Conservation (phyloP, 2,888 invertebrate species). For the Electrophaes corylata region DNA sequence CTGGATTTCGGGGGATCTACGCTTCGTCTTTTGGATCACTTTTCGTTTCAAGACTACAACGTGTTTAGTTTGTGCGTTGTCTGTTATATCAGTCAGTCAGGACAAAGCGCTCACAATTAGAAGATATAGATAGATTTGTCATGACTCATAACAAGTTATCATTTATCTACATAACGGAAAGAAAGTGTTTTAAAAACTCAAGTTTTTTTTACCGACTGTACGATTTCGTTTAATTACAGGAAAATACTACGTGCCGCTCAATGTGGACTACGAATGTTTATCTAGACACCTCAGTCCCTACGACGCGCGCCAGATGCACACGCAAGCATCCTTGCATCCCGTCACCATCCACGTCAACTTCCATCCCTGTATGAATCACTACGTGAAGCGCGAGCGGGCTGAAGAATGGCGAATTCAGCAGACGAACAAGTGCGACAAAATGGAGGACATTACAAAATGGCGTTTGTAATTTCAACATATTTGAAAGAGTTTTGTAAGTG, state of each 20-base stretch:
- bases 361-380: conserved; percentile 73
- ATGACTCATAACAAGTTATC: too few relatives aligned
- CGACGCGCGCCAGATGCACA: conserved; percentile 80
- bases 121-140: too few relatives aligned
- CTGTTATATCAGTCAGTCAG: too few relatives aligned
- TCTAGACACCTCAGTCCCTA: conserved; percentile 87
- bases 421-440: conserved; percentile 25
- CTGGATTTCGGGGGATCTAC: too few relatives aligned
- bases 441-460: conserved; percentile 19
- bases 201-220: too few relatives aligned
- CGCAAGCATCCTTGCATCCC: conserved; percentile 89
- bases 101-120: too few relatives aligned
- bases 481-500: neutral
- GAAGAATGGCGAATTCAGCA: conserved; percentile 36
- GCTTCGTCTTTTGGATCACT: too few relatives aligned
- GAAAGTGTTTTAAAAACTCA: too few relatives aligned
- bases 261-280: conserved; percentile 89
- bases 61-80: too few relatives aligned
- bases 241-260: conserved; percentile 93
- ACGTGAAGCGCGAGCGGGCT: conserved; percentile 62
- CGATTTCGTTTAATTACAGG: conserved; percentile 52
- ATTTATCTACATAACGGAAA: neutral
- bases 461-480: neutral
- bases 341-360: conserved; percentile 96
- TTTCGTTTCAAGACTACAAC: too few relatives aligned